Evolutionary conservation across 2,113 vertebrate species (phyloP).

Genomic region (Myotis davidii): DNA sequence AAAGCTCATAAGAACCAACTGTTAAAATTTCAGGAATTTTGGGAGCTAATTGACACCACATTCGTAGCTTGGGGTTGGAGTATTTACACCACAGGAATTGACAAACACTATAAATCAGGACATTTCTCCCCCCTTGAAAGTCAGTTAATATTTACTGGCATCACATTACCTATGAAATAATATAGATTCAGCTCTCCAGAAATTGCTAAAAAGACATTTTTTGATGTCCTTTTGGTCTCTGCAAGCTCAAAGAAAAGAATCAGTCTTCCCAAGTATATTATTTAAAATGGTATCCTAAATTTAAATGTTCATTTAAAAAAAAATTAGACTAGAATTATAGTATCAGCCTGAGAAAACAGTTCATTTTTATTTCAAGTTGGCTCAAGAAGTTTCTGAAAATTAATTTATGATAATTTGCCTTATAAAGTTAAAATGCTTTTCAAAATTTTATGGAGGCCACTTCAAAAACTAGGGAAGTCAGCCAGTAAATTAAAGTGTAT

Average conservation of each 20-base stretch:
- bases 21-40: background rate
- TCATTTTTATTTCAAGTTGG: conserved; percentile 59
- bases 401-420: conserved; percentile 63
- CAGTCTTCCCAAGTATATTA: background rate
- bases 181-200: background rate
- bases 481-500: conserved; percentile 58
- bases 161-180: background rate
- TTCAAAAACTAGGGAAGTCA: conserved; percentile 43
- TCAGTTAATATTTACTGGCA: background rate
- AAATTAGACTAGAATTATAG: conserved; percentile 11
- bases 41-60: background rate
- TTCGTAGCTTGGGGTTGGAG: background rate
- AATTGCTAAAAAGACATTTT: background rate
- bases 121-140: background rate
- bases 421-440: conserved; percentile 64
- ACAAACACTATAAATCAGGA: background rate
- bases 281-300: conserved; percentile 25
- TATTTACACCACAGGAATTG: conserved; percentile 6
- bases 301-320: conserved; percentile 4
- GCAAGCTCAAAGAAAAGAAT: background rate
- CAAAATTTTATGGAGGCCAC: conserved; percentile 8
- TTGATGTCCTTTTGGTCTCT: background rate
- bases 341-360: conserved; percentile 18
- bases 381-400: conserved; percentile 66
- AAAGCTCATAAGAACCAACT: background rate